Base-by-base conservation (phyloP, 2,888 invertebrate species). In the Troilus luridus region DNA sequence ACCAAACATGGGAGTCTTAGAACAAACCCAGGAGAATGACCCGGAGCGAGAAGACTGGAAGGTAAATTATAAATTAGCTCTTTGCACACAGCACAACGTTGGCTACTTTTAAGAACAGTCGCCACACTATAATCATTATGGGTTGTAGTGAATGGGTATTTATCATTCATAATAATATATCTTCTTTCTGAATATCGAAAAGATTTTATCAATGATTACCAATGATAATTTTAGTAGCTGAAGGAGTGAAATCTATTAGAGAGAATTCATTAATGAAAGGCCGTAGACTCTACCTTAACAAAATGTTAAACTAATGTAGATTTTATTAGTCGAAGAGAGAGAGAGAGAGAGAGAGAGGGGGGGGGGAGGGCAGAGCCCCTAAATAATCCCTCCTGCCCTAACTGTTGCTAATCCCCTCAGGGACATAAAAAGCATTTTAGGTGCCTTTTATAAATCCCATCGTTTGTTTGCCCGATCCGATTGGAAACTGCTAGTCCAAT, bases 391-490 rank as follows among this genome's bases (percentile, higher is more conserved):
- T 8, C 27, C 3, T 17, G 27, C 27, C 27, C 41, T 27, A 77
- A 41, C 72, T 77, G 72, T 41, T 77, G 72, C 27, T 77, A 77
- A 77, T 77, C 85, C 56, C 81, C 21, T 21, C 81, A 7, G 85
- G n/a, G 56, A 85, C 85, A 85, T 85, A 85, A 85, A 85, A 85
- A 85, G n/a, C 85, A 85, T 85, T 85, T 85, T 85, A 85, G 85
- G 56, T 85, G 85, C 56, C 85, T 85, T 85, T 85, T 58, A 58
- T 85, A 85, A 85, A 85, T 85, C 85, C 85, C 56, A 58, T 85
- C 85, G 56, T 85, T 85, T 58, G 85, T 85, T 58, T n/a, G 11
- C 56, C 56, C 54, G n/a, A 21, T 58, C 41, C 85, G 72, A 77
- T 77, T 41, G 72, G 72, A 77, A 77, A 77, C 27, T 77, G 27